Percentiles rank a stretch among this genome's conserved stretches.
These are phyloP conservation scores for Drosophila pseudotakahashii DNA, from an alignment of 2,888 invertebrate genomes.

Conservation along the genomic window DNA sequence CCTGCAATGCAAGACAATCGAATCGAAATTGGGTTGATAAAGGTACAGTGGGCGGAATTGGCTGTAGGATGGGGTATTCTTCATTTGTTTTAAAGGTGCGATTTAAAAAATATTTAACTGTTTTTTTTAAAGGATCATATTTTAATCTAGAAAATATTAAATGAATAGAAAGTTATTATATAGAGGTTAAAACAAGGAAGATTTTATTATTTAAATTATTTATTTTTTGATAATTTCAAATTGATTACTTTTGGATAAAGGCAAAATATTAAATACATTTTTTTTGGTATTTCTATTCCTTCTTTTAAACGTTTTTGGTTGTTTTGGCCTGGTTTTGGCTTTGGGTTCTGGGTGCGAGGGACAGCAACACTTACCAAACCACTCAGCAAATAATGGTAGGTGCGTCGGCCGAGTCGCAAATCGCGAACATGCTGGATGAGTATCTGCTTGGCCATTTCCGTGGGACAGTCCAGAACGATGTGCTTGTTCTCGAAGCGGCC, in stretches of 20 bases:
- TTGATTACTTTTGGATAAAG: no score
- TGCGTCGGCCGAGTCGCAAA: conserved; percentile 93
- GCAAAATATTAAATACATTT: no score
- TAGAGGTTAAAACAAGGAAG: no score
- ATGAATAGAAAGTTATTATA: no score
- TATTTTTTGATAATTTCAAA: no score
- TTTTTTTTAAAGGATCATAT: no score
- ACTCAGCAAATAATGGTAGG: conserved; percentile 96
- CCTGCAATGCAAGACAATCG: conserved; percentile 85
- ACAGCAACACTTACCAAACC: conserved; percentile 90
- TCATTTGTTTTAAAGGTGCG: no score
- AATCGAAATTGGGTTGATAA: conserved; percentile 19
- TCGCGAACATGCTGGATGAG: conserved; percentile 95
- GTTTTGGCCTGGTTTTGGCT: neutral
- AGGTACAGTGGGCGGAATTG: conserved; percentile 3
- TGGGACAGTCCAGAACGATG: conserved; percentile 95
- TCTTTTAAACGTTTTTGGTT: neutral
- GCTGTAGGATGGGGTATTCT: no score
- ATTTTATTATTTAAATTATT: no score
- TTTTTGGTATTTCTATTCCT: no score
- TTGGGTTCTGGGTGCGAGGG: neutral
- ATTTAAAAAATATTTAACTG: no score
- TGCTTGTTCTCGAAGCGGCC: conserved; percentile 95
- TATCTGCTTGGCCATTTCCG: conserved; percentile 95
- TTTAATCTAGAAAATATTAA: no score